These are phyloP conservation scores for Sorex araneus DNA, from an alignment of 2,113 vertebrate species.

Conservation along the genomic window DNA sequence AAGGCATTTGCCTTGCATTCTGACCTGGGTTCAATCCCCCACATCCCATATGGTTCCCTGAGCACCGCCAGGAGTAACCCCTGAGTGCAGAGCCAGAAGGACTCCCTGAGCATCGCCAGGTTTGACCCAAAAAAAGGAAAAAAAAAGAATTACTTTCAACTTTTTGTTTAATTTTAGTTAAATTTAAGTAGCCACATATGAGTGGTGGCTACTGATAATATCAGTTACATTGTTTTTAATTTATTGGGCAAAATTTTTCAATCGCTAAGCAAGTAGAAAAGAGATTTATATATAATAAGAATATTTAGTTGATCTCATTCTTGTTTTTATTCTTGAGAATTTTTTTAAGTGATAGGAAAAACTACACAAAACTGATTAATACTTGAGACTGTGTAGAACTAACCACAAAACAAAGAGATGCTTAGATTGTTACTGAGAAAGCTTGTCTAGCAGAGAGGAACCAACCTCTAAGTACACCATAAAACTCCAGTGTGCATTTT, in stretches of 20 bases:
- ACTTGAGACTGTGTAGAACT: neutral
- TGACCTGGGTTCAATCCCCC: too few species aligned
- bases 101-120: too few species aligned
- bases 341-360: conserved; percentile 21
- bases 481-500: neutral
- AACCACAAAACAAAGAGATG: neutral
- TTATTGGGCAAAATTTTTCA: neutral
- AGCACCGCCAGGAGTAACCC: too few species aligned
- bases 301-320: neutral
- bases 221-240: neutral
- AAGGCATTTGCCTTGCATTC: too few species aligned
- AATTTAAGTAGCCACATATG: neutral
- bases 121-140: too few species aligned
- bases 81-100: too few species aligned
- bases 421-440: neutral
- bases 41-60: too few species aligned
- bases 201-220: neutral
- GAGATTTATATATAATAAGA: conserved; percentile 17
- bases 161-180: conserved; percentile 22
- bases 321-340: neutral
- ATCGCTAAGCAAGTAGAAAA: neutral
- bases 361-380: neutral
- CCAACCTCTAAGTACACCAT: neutral
- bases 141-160: neutral
- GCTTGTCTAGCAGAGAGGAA: neutral